These are phyloP conservation scores for Palythoa grandis DNA, from an alignment of 92 coral and sea anemone species.

Conservation along the genomic window DNA sequence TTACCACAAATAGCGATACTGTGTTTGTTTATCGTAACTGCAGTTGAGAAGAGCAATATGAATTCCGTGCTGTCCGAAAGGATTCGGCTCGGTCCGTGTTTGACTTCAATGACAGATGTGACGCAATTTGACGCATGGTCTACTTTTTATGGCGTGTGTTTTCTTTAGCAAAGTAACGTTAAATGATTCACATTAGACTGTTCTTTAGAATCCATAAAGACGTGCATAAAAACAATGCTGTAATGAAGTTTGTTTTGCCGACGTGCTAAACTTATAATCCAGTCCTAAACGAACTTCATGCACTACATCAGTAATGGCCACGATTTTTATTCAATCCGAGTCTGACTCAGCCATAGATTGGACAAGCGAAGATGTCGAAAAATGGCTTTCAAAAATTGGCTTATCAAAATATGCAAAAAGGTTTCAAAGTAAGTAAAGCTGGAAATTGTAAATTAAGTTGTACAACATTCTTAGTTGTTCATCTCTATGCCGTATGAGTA, in stretches of 20 bases:
- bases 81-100: not conserved
- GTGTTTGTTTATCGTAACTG: not conserved
- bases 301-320: slow-evolving; percentile 17
- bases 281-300: slow-evolving; percentile 4
- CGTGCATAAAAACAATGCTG: slow-evolving; percentile 34
- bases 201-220: not conserved
- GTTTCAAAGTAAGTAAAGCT: slow-evolving; percentile 48
- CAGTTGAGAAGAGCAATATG: not conserved
- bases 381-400: slow-evolving; percentile 50
- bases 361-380: slow-evolving; percentile 41
- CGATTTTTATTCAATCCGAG: slow-evolving; percentile 9
- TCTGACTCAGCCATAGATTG: slow-evolving; percentile 47
- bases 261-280: slow-evolving; percentile 4
- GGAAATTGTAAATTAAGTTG: not conserved
- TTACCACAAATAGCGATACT: not conserved
- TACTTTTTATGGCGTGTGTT: not conserved
- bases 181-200: not conserved
- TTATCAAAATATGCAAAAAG: slow-evolving; percentile 55
- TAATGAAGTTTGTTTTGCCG: slow-evolving; percentile 24
- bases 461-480: not conserved
- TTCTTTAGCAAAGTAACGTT: not conserved
- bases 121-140: slow-evolving; percentile 15
- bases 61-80: not conserved
- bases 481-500: not conserved
- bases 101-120: slow-evolving; percentile 29